Percentiles rank a stretch among this genome's conserved stretches.
These are phyloP conservation scores for Platyura marginata DNA, from an alignment of 1,140 invertebrate species.

Conservation along the genomic window DNA sequence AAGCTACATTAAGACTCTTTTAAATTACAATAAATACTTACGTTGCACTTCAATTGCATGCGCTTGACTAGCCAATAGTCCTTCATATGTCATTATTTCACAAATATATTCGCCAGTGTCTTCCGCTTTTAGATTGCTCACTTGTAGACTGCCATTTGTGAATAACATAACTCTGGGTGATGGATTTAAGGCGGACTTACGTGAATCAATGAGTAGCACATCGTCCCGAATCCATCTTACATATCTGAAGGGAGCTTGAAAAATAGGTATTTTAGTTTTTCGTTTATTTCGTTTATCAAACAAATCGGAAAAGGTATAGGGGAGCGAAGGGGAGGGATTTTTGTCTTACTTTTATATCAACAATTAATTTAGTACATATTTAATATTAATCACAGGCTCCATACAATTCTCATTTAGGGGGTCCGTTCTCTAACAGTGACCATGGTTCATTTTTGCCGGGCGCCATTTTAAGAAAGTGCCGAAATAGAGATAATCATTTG, in stretches of 20 bases:
- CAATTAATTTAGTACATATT: too few species aligned
- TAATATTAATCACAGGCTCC: too few species aligned
- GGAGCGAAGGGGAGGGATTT: background rate
- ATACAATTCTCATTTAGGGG: too few species aligned
- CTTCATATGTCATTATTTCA: slow-evolving; percentile 31
- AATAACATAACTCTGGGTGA: slow-evolving; percentile 38
- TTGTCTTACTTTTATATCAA: background rate
- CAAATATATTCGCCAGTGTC: slow-evolving; percentile 60
- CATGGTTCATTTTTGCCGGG: too few species aligned
- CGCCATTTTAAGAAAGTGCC: too few species aligned
- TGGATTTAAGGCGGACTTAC: slow-evolving; percentile 23
- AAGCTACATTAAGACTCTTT: background rate
- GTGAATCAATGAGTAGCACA: slow-evolving; percentile 39
- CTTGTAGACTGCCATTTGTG: slow-evolving; percentile 49
- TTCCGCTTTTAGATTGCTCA: slow-evolving; percentile 32
- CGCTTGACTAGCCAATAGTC: slow-evolving; percentile 41
- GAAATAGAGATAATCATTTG: too few species aligned
- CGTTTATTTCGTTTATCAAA: background rate
- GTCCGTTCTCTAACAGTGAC: too few species aligned
- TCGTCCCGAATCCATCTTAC: slow-evolving; percentile 41
- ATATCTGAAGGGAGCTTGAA: slow-evolving; percentile 15
- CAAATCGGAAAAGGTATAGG: background rate
- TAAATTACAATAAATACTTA: slow-evolving; percentile 25
- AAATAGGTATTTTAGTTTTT: too few species aligned
- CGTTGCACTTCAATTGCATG: slow-evolving; percentile 59